A percentile compares a stretch with the other conserved stretches of the same genome.
Conservation (phyloP, 2,888 invertebrate species). For the Erebia ligea region DNA sequence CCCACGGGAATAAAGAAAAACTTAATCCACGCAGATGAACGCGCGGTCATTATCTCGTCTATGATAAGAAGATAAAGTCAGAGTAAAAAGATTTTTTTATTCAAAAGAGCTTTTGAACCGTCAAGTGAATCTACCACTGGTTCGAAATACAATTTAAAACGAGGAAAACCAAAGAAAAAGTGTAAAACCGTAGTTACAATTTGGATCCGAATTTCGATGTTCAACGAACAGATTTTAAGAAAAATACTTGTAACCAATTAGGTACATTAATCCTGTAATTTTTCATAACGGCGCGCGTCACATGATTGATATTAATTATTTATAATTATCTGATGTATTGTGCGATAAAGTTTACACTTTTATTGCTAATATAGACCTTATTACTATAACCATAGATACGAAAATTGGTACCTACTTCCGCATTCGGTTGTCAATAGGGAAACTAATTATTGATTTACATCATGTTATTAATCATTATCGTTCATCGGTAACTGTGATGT, state of each 20-base stretch:
- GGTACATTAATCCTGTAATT: not conserved
- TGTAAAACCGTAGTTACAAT: not conserved
- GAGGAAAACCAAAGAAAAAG: too few relatives aligned
- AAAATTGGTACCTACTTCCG: not conserved
- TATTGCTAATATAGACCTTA: not conserved
- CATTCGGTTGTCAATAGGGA: constrained; percentile 11
- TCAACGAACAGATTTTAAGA: not conserved
- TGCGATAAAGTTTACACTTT: not conserved
- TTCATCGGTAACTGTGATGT: not conserved
- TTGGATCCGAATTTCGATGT: not conserved
- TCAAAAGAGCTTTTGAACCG: too few relatives aligned
- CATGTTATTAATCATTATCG: constrained; percentile 11
- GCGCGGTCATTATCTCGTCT: too few relatives aligned
- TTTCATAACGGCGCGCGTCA: constrained; percentile 2
- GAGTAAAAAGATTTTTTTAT: too few relatives aligned
- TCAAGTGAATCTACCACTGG: too few relatives aligned
- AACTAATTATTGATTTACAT: constrained; percentile 19
- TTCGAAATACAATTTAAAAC: too few relatives aligned
- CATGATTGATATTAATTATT: not conserved
- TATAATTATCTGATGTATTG: constrained; percentile 8
- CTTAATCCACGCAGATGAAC: too few relatives aligned
- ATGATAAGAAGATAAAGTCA: too few relatives aligned
- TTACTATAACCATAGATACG: not conserved
- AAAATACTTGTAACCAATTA: constrained; percentile 9
- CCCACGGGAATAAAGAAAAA: too few relatives aligned